phyloP scores from a whole-genome alignment of 2,797 vertebrate species.

The Enteromius argenteus region DNA sequence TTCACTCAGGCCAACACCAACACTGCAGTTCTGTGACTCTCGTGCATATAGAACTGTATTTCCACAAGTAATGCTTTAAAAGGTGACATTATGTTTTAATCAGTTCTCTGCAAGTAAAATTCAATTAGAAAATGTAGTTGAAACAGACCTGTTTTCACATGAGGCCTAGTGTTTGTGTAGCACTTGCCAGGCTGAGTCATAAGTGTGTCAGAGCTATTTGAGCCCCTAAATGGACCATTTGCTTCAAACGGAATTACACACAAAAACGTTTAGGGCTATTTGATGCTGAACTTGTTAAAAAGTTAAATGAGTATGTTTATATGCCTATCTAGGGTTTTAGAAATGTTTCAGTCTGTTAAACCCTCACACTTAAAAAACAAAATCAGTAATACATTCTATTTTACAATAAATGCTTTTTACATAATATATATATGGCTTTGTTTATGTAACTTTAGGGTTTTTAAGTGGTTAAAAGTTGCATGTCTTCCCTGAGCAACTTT shows the following conservation, averaged over 20 bases:
- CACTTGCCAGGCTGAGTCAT: conserved; percentile 10
- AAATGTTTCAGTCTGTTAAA: neutral
- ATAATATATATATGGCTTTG: neutral
- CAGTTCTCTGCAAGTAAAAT: conserved; percentile 38
- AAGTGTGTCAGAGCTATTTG: neutral
- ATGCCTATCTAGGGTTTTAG: neutral
- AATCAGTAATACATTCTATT: neutral
- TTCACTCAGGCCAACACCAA: conserved; percentile 58
- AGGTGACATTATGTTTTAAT: conserved; percentile 50
- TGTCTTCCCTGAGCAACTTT: neutral
- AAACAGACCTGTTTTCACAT: conserved; percentile 35
- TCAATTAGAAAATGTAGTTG: conserved; percentile 45
- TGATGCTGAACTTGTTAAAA: neutral
- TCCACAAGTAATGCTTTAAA: conserved; percentile 46
- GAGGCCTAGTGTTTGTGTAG: neutral
- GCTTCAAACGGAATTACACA: neutral
- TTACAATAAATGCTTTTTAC: neutral
- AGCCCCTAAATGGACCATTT: conserved; percentile 3
- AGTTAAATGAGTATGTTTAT: conserved; percentile 5
- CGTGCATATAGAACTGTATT: conserved; percentile 37
- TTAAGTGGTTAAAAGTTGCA: neutral
- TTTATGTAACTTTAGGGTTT: neutral
- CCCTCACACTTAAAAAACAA: neutral
- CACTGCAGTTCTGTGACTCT: conserved; percentile 48
- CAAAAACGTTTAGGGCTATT: neutral